Evolutionary conservation across 1,140 invertebrate genomes (phyloP).

Genomic region (Drosophila ohnishii): DNA sequence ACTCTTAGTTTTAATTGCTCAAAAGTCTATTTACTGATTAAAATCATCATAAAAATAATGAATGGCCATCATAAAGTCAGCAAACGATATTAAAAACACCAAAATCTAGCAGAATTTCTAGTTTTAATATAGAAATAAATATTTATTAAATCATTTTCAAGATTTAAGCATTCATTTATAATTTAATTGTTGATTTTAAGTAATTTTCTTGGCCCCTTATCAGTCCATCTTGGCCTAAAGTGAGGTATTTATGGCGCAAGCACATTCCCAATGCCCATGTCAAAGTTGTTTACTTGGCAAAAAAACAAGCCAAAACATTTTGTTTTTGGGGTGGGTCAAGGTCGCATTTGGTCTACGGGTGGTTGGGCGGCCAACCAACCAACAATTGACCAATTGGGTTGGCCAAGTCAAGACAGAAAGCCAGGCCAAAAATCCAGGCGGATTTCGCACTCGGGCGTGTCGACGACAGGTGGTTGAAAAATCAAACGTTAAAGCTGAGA

Average conservation of each 20-base stretch:
- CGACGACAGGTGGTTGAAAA: constrained; percentile 28
- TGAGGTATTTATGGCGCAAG: constrained; percentile 7
- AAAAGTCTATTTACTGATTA: neutral
- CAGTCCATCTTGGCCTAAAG: neutral
- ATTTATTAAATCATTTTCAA: neutral
- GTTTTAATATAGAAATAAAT: neutral
- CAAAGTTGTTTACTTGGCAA: constrained; percentile 27
- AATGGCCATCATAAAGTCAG: neutral
- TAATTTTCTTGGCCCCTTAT: no score
- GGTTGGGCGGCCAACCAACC: constrained; percentile 17
- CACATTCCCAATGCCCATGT: constrained; percentile 27
- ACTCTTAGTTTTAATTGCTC: neutral
- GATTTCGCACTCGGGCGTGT: constrained; percentile 38
- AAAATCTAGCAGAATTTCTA: neutral
- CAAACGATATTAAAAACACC: neutral
- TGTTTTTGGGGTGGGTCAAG: constrained; percentile 39
- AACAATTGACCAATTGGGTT: constrained; percentile 25
- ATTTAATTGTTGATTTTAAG: neutral
- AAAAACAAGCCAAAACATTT: constrained; percentile 13
- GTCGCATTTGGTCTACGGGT: constrained; percentile 13
- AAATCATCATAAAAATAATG: neutral
- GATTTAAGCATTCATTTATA: neutral
- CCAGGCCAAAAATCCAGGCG: constrained; percentile 30
- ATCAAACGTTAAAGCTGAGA: neutral
- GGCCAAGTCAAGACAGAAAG: constrained; percentile 8